Percentiles rank a stretch among this genome's conserved stretches.
Conservation (phyloP, 2,797 vertebrate species). For the Gobionotothen gibberifrons region DNA sequence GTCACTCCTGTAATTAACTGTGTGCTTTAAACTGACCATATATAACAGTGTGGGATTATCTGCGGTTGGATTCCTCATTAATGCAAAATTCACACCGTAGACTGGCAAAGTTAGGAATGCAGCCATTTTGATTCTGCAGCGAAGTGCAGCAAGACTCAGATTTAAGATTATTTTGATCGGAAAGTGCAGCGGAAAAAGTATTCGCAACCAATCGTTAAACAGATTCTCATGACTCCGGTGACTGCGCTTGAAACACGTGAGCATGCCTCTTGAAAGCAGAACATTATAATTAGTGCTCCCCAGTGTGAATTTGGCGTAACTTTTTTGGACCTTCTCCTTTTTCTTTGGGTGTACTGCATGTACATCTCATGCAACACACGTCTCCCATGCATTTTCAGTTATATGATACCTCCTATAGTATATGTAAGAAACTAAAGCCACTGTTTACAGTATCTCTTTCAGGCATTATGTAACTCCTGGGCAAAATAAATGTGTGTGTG, state of each 20-base stretch:
- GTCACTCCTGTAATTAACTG: neutral
- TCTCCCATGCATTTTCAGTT: conserved; percentile 25
- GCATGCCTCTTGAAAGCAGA: too few relatives aligned
- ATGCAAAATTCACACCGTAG: neutral
- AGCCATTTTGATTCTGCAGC: too few relatives aligned
- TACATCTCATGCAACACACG: conserved; percentile 47
- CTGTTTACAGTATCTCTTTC: conserved; percentile 36
- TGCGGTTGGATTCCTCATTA: conserved; percentile 60
- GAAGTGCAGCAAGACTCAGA: too few relatives aligned
- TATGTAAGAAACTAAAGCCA: conserved; percentile 37
- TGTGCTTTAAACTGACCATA: neutral
- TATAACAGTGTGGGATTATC: neutral
- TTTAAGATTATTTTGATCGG: too few relatives aligned
- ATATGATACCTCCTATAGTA: neutral
- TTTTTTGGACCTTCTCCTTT: neutral
- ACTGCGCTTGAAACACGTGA: too few relatives aligned
- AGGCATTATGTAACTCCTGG: conserved; percentile 37
- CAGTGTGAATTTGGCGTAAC: too few relatives aligned
- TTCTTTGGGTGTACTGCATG: neutral
- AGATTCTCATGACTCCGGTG: too few relatives aligned
- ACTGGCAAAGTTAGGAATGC: too few relatives aligned
- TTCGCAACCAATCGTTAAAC: too few relatives aligned
- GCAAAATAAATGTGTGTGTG: conserved; percentile 61
- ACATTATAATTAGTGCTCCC: too few relatives aligned
- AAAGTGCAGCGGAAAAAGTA: too few relatives aligned